Evolutionary conservation across 2,888 invertebrate genomes (phyloP).

Genomic region (Rhagonycha lutea): DNA sequence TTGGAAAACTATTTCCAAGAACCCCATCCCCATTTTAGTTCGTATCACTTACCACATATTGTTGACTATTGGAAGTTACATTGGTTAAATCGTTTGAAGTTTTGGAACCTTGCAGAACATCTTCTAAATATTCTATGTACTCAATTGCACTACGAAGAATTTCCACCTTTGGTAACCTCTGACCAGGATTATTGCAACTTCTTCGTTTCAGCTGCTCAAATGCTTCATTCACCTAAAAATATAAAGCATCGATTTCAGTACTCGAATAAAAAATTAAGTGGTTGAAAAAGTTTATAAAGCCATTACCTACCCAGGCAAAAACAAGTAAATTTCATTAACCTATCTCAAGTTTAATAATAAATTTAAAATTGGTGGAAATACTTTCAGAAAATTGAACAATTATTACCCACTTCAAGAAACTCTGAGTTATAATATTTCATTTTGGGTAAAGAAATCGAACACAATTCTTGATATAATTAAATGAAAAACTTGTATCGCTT

Average conservation of each 20-base stretch:
- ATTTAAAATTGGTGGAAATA: no score
- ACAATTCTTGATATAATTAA: no score
- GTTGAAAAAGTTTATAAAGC: background rate
- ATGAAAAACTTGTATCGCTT: no score
- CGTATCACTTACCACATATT: conserved; percentile 32
- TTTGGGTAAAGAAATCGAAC: no score
- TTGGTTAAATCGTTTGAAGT: conserved; percentile 35
- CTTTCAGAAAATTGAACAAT: no score
- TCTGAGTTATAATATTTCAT: no score
- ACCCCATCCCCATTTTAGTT: no score
- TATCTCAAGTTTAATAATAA: no score
- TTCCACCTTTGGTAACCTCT: conserved; percentile 95
- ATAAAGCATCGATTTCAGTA: background rate
- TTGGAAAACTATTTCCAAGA: no score
- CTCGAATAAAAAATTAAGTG: background rate
- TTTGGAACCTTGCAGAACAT: conserved; percentile 72
- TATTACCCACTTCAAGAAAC: no score
- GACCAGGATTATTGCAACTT: conserved; percentile 94
- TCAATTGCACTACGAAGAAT: conserved; percentile 97
- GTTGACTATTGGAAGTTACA: conserved; percentile 25
- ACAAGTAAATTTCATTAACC: no score
- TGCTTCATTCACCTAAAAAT: conserved; percentile 89
- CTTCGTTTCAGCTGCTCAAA: conserved; percentile 92
- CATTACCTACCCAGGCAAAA: background rate
- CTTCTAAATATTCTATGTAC: conserved; percentile 91